These are phyloP conservation scores for Tillus elongatus DNA, from an alignment of 2,888 invertebrate genomes.

Conservation along the genomic window DNA sequence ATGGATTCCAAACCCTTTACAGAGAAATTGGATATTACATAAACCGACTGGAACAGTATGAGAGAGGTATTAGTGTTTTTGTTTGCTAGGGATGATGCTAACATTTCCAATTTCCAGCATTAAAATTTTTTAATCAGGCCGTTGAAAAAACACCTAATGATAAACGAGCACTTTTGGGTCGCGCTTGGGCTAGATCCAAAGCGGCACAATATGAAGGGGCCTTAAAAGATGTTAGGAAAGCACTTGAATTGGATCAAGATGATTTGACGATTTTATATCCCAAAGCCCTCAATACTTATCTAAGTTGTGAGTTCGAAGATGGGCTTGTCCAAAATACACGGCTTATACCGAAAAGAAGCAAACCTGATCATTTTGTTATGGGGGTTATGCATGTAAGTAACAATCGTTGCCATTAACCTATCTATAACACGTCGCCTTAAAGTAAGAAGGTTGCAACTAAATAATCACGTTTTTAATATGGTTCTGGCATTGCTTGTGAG, in stretches of 20 bases:
- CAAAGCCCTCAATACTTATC: conserved; percentile 35
- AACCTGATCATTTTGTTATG: conserved; percentile 38
- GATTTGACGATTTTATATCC: conserved; percentile 33
- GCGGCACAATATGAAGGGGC: conserved; percentile 48
- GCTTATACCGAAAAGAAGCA: conserved; percentile 30
- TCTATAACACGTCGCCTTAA: too few species aligned
- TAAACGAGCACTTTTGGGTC: conserved; percentile 46
- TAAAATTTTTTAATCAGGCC: conserved; percentile 34
- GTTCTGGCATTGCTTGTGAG: too few species aligned
- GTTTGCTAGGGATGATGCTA: not conserved
- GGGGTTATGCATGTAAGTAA: conserved; percentile 37
- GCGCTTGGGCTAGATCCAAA: conserved; percentile 47
- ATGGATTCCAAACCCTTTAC: conserved; percentile 31
- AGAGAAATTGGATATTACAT: conserved; percentile 36
- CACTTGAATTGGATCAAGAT: conserved; percentile 34
- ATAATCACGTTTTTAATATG: too few species aligned
- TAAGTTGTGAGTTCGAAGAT: conserved; percentile 38
- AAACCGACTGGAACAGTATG: conserved; percentile 34
- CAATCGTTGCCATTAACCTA: too few species aligned
- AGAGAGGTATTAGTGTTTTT: conserved; percentile 25
- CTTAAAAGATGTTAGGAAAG: conserved; percentile 45
- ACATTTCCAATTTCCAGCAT: conserved; percentile 22
- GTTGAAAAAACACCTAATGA: conserved; percentile 38
- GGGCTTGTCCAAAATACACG: conserved; percentile 34
- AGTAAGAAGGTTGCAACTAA: too few species aligned